phyloP scores from a whole-genome alignment of 1,140 invertebrate genomes.

The Danaus plexippus region DNA sequence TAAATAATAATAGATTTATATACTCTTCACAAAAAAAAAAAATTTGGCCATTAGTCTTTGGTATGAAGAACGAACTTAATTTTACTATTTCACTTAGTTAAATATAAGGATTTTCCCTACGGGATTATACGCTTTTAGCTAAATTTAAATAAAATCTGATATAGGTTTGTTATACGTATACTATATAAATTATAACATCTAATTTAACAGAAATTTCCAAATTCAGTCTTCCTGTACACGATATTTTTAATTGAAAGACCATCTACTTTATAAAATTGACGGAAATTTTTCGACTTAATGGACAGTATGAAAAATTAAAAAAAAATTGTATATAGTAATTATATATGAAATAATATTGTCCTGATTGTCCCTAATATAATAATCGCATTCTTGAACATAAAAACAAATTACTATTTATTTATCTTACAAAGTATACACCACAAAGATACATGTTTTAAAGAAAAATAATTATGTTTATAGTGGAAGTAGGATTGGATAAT shows the following conservation, averaged over 20 bases:
- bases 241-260: slow-evolving; percentile 22
- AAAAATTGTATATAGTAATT: no score
- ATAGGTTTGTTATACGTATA: slow-evolving; percentile 7
- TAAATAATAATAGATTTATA: slow-evolving; percentile 8
- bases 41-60: background rate
- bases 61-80: slow-evolving; percentile 3
- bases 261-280: slow-evolving; percentile 7
- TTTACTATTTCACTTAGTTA: slow-evolving; percentile 9
- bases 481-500: no score
- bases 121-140: slow-evolving; percentile 11
- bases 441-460: no score
- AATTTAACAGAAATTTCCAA: slow-evolving; percentile 18
- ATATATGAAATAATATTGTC: no score
- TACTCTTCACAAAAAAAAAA: slow-evolving; percentile 6
- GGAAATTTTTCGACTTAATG: slow-evolving; percentile 4
- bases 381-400: no score
- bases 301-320: background rate
- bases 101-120: slow-evolving; percentile 7
- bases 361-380: no score
- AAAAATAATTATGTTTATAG: no score
- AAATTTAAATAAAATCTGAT: background rate
- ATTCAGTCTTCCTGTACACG: slow-evolving; percentile 30
- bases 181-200: slow-evolving; percentile 6
- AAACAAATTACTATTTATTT: no score
- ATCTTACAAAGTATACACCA: no score